phyloP scores from a whole-genome alignment of 2,888 invertebrate species.

The Brachyptera putata region DNA sequence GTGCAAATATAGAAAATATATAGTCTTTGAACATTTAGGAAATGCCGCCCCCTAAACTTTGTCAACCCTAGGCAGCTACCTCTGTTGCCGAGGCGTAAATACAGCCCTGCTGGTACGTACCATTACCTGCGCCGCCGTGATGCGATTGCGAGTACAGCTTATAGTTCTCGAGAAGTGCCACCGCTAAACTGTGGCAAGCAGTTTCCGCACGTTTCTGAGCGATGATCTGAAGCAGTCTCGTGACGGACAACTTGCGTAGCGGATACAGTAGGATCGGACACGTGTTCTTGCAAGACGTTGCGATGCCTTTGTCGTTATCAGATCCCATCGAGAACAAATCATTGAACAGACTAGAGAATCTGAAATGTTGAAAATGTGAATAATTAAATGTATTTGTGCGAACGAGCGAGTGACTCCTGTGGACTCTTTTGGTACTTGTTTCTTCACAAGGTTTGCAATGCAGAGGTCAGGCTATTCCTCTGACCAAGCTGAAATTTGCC shows the following conservation, averaged over 20 bases:
- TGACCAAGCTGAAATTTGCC: no score
- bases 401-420: no score
- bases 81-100: no score
- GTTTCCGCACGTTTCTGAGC: slow-evolving; percentile 64
- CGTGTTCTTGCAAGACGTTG: slow-evolving; percentile 65
- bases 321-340: slow-evolving; percentile 50
- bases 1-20: no score
- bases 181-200: slow-evolving; percentile 66
- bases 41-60: no score
- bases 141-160: slow-evolving; percentile 49
- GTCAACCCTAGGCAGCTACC: no score
- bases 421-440: no score
- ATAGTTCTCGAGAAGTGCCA: slow-evolving; percentile 63
- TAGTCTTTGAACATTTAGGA: no score
- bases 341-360: slow-evolving; percentile 61
- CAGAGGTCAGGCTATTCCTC: no score
- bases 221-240: slow-evolving; percentile 64
- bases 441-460: no score
- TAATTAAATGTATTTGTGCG: background rate
- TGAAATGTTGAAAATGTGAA: slow-evolving; percentile 38
- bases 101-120: no score
- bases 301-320: slow-evolving; percentile 53
- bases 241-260: slow-evolving; percentile 66
- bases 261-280: slow-evolving; percentile 68
- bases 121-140: slow-evolving; percentile 9